Evolutionary conservation across 2,113 vertebrate species (phyloP).

Genomic region (Archilochus colubris): DNA sequence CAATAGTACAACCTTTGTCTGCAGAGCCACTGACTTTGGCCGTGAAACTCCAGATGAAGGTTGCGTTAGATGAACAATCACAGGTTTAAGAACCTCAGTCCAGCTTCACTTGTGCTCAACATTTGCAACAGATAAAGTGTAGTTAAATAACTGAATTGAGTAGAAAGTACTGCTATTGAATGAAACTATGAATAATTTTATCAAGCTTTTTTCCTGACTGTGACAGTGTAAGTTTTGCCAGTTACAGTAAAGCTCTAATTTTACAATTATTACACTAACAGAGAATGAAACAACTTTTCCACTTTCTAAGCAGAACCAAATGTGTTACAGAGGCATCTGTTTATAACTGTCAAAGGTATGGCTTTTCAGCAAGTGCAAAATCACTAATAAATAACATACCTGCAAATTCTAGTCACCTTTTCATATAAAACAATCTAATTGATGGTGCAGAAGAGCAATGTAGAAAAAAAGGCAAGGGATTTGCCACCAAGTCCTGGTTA

Average conservation of each 20-base stretch:
- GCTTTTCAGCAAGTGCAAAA: constrained; percentile 3
- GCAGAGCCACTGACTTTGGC: neutral
- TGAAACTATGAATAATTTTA: neutral
- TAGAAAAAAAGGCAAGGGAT: neutral
- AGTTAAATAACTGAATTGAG: neutral
- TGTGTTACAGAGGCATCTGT: constrained; percentile 13
- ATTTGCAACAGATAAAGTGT: neutral
- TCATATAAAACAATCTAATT: neutral
- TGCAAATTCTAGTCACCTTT: neutral
- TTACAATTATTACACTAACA: neutral
- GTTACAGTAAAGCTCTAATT: neutral
- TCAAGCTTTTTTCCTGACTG: neutral
- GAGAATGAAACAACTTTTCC: neutral
- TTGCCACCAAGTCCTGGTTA: neutral
- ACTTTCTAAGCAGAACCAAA: neutral
- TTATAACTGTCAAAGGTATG: constrained; percentile 17
- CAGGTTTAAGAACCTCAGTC: neutral
- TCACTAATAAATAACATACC: neutral
- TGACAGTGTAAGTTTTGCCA: neutral
- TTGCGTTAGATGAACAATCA: neutral
- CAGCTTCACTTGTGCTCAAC: neutral
- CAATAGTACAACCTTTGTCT: neutral
- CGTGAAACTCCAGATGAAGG: neutral
- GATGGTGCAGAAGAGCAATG: neutral
- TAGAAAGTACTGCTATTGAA: neutral